Evolutionary conservation across 2,888 invertebrate species (phyloP), one percentile per base, ranked within the genome.

Genomic region (Cerastis leucographa): DNA sequence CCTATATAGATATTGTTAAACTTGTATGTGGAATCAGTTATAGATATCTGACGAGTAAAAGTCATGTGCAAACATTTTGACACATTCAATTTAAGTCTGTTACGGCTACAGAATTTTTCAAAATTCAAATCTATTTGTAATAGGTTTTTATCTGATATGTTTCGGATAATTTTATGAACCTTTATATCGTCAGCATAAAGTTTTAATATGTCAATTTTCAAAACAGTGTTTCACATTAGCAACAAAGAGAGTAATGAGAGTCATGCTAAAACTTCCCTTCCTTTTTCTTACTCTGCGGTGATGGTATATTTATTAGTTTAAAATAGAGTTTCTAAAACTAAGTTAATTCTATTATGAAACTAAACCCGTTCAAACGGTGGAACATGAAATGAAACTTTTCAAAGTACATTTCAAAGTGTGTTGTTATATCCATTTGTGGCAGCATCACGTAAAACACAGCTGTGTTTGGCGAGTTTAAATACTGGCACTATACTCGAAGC

Each of bases 351-450:
- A 17, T 72, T 35, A 9, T 29, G n/a, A 2, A 51, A 44, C 22
- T 54, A 46, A 62, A 64, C 19, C 25, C 40, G 49, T 12, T 46
- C 40, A 56, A 75, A 74, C 74, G 29, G n/a, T 64, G 17, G 29
- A 42, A 74, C 42, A 25, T 75, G 29, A 54, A 54, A 51, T 46
- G 0, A 64, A 49, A 62, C 46, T 42, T 68, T 65, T 56, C 35
- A 76, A 75, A 79, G 40, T 29, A 61, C 29, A 71, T 12, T 42
- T 40, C 9, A 61, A 76, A 76, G 19, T 65, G 22, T 74, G 59
- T 46, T 75, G 8, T 59, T 29, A 51, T 65, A 81, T 68, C 56
- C 44, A 56, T 82, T 64, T 65, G 64, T 44, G 46, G 25, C 25
- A 22, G 14, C 22, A 70, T 51, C 46, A 44, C 71, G 40, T 54